Conservation (phyloP, 2,888 invertebrate genomes). For the Chydorus sphaericus region DNA sequence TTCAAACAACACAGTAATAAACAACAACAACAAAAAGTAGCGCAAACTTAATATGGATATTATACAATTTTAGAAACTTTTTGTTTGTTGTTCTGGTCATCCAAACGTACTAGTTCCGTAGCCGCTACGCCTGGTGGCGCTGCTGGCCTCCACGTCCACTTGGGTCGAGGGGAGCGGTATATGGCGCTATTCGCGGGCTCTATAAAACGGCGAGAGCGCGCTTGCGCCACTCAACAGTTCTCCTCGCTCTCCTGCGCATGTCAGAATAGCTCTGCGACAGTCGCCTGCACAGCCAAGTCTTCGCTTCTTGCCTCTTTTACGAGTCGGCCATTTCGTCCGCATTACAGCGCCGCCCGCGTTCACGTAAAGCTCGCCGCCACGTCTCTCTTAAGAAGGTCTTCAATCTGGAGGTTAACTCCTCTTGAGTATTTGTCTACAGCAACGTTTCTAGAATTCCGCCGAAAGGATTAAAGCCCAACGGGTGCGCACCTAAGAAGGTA, state of each 20-base stretch:
- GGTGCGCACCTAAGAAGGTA: slow-evolving; percentile 15
- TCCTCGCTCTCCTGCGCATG: background rate
- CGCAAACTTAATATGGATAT: too few species aligned
- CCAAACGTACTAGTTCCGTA: too few species aligned
- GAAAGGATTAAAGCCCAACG: slow-evolving; percentile 11
- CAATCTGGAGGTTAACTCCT: slow-evolving; percentile 6
- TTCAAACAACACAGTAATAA: too few species aligned
- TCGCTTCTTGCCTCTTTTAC: background rate
- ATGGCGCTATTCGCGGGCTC: too few species aligned
- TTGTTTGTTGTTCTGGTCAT: too few species aligned
- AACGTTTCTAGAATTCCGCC: slow-evolving; percentile 15
- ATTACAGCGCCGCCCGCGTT: background rate
- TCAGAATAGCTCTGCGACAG: background rate
- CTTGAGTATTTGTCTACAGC: slow-evolving; percentile 5
- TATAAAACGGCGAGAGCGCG: slow-evolving; percentile 1
- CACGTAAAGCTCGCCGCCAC: background rate
- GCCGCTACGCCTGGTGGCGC: too few species aligned
- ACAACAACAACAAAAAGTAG: too few species aligned
- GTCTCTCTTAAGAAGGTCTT: background rate
- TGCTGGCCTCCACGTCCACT: too few species aligned
- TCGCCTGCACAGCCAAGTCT: background rate
- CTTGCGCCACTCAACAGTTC: background rate
- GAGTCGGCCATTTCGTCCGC: slow-evolving; percentile 1
- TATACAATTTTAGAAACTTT: too few species aligned
- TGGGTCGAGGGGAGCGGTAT: too few species aligned